Base-by-base conservation (phyloP, 2,888 invertebrate genomes). In the Catocala nupta region DNA sequence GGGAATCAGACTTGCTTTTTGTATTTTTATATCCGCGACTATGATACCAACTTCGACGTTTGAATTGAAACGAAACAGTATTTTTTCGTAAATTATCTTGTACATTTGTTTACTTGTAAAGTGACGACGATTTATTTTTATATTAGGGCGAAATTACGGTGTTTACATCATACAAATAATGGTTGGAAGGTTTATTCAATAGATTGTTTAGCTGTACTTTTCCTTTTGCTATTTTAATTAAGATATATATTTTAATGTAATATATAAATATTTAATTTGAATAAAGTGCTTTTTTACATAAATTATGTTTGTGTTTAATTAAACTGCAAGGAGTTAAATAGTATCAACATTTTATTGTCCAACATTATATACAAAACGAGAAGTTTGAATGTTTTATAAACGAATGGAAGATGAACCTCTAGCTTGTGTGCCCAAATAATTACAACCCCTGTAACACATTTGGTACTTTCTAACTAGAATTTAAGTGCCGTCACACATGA, bases 211-310 rank as follows among this genome's bases (percentile, higher is more conserved):
- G 93, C 90, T 91, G 90, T 93, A 93, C 80, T 89, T 90, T 92
- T 87, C 85, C 85, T 92, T 79, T 92, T 91, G 92, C 93, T 91
- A 91, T 89, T 89, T 91, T 92, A 89, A 92, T 92, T 93, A 91
- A 93, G 92, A 90, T 89, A 89, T 90, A 90, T 93, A 91, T 93
- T 92, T 92, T 92, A 93, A 90, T 93, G 93, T 94, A 93, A 93
- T 92, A 93, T 93, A 93, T 90, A 90, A n/a, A 90, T 89, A 93
- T 93, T 92, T 94, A 93, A 93, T 93, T 94, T 93, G 91, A 94
- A 92, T 94, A 93, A 94, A 93, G 87, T 91, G 94, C 93, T 94
- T 94, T 94, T 94, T 89, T 92, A 89, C 80, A 86, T 60, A 80
- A 71, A 65, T 68, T 77, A 75, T 73, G 56, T 72, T 80, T 74